Percentiles rank a stretch among this genome's conserved stretches.
Evolutionary conservation across 2,797 vertebrate species (phyloP).

Genomic region (Sphenopsis melanotis): DNA sequence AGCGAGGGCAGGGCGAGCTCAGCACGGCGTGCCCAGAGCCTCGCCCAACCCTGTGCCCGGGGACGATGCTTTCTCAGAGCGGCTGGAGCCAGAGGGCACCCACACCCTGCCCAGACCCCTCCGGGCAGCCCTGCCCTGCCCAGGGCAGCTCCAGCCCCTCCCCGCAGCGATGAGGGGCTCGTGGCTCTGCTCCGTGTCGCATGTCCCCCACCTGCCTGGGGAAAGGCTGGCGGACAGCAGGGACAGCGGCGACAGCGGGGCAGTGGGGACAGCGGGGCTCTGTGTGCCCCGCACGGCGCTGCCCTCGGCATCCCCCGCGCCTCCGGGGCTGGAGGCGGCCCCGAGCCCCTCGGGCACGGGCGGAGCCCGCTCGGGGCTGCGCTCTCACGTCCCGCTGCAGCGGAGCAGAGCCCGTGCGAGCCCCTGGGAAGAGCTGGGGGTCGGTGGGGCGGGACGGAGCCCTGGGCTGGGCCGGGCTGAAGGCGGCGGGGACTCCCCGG

Average conservation of each 20-base stretch:
- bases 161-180: not conserved
- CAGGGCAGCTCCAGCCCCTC: not conserved
- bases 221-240: not conserved
- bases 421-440: not conserved
- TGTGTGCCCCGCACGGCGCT: not conserved
- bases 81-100: not conserved
- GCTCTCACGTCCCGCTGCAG: slow-evolving; percentile 6
- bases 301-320: not conserved
- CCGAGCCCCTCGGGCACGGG: not conserved
- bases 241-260: not conserved
- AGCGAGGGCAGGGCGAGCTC: not conserved
- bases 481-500: not conserved
- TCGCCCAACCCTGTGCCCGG: rapidly evolving
- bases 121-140: not conserved
- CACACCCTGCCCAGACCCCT: rapidly evolving
- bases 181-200: not conserved
- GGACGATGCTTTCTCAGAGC: not conserved
- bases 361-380: not conserved
- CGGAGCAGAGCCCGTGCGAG: not conserved
- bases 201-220: not conserved
- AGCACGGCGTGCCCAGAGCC: not conserved
- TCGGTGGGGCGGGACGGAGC: not conserved
- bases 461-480: not conserved
- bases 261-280: not conserved
- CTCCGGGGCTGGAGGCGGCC: not conserved